Evolutionary conservation across 1,140 invertebrate genomes (phyloP), one percentile per base, ranked within the genome.

Genomic region (Sarcophaga bullata): DNA sequence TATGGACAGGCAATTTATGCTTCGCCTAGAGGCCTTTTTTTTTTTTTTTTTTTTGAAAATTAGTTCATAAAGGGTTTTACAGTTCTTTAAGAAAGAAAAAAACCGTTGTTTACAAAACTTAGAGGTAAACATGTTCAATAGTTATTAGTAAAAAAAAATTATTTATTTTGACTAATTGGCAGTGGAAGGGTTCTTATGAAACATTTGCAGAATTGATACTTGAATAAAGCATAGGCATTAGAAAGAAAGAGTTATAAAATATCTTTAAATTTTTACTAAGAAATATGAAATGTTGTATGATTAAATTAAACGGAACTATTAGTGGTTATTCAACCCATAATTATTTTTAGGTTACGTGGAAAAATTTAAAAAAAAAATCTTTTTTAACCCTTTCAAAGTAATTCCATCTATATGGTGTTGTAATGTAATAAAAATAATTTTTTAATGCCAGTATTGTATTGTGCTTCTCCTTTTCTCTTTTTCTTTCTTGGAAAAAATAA

Each of bases 21-120:
- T 15, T 3, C 13, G 52, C n/a, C 10, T 13, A 11, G 52, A 10
- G 52, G 52, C 10, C 52, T 13, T 58, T 58, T 58, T 58, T n/a
- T n/a, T n/a, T n/a, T n/a, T n/a, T n/a, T n/a, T n/a, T n/a, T n/a
- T 58, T 58, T 11, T 58, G 10, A 15, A 58, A 58, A 58, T 58
- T 58, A 15, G 52, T 11, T 58, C 52, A 58, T 58, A 58, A 58
- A 58, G 52, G 52, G 52, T 58, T 58, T 58, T 58, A n/a, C n/a
- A 58, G 52, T 58, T 58, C n/a, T 58, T 58, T 58, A 58, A 11
- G n/a, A 58, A 13, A 58, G n/a, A 58, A n/a, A n/a, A n/a, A n/a
- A n/a, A n/a, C n/a, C n/a, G n/a, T n/a, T n/a, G n/a, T n/a, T n/a
- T n/a, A n/a, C n/a, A n/a, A n/a, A 58, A 58, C 11, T 58, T 13